These are phyloP conservation scores for Tetranychus truncatus DNA, from an alignment of 2,888 invertebrate species.

Conservation along the genomic window DNA sequence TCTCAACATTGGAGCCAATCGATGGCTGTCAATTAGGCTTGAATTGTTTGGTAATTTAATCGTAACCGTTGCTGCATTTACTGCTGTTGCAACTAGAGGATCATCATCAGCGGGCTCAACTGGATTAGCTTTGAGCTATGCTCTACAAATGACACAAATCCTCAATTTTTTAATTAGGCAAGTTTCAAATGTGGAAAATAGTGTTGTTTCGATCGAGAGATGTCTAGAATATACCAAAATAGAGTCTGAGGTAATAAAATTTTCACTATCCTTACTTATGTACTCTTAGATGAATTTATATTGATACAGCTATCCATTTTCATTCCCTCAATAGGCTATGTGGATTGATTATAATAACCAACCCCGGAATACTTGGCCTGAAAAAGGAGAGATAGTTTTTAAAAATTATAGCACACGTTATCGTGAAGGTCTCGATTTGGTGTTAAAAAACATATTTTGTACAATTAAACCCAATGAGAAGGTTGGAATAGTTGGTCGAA, in stretches of 20 bases:
- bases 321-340: slow-evolving; percentile 19
- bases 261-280: not conserved
- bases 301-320: not conserved
- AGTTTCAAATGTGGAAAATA: slow-evolving; percentile 20
- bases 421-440: slow-evolving; percentile 64
- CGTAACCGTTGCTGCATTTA: slow-evolving; percentile 40
- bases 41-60: slow-evolving; percentile 41
- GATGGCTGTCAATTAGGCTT: slow-evolving; percentile 36
- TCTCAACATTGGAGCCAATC: slow-evolving; percentile 27
- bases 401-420: slow-evolving; percentile 65
- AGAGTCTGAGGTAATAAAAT: slow-evolving; percentile 15
- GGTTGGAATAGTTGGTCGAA: slow-evolving; percentile 35
- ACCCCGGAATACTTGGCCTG: slow-evolving; percentile 55
- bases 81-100: slow-evolving; percentile 38
- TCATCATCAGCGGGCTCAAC: slow-evolving; percentile 45
- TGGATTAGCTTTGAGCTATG: slow-evolving; percentile 38
- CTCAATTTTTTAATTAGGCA: slow-evolving; percentile 19
- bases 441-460: slow-evolving; percentile 59
- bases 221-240: slow-evolving; percentile 21
- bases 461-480: slow-evolving; percentile 64
- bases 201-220: slow-evolving; percentile 23
- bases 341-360: slow-evolving; percentile 34
- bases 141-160: slow-evolving; percentile 29
- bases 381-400: slow-evolving; percentile 57
- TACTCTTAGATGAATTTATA: not conserved